phyloP scores from a whole-genome alignment of 1,140 invertebrate genomes.

The Paraescarpia echinospica region DNA sequence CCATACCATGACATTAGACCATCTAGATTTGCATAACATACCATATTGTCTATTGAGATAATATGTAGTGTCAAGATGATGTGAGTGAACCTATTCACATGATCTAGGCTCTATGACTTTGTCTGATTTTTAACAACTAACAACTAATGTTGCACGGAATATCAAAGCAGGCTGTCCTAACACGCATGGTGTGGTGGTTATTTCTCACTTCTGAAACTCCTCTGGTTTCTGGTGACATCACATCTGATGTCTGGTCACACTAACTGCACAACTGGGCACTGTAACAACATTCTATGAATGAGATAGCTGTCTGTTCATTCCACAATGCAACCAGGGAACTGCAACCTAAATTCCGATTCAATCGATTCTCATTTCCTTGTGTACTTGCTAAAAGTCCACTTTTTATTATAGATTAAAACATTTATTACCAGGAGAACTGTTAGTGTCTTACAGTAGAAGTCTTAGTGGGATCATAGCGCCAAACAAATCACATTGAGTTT shows the following conservation, averaged over 20 bases:
- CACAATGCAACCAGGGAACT: no score
- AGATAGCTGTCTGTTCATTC: no score
- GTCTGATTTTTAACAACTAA: background rate
- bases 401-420: background rate
- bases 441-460: background rate
- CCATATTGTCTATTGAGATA: background rate
- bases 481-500: background rate
- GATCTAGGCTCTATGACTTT: background rate
- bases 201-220: conserved; percentile 13
- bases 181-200: background rate
- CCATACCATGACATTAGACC: background rate
- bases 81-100: background rate
- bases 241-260: background rate
- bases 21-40: background rate
- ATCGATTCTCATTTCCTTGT: background rate
- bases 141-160: background rate
- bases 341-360: background rate
- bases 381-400: background rate
- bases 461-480: no score
- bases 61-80: background rate
- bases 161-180: background rate
- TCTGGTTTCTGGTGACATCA: background rate
- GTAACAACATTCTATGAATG: no score
- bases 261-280: no score
- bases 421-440: background rate